A percentile compares a stretch with the other conserved stretches of the same genome.
phyloP scores from a whole-genome alignment of 2,797 vertebrate genomes.

The Arrhamphus sclerolepis region DNA sequence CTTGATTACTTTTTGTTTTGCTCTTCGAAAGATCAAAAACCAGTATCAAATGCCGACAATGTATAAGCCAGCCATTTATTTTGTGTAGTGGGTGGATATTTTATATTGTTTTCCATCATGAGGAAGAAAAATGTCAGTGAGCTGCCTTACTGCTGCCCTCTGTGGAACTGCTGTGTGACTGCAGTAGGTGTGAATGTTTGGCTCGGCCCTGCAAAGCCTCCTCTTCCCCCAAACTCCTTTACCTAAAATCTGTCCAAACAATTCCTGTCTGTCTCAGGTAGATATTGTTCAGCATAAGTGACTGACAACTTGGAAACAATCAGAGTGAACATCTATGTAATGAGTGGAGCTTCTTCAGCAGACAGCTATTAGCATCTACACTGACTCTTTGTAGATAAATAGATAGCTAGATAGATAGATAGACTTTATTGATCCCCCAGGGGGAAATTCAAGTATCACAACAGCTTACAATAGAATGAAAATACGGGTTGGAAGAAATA shows the following conservation, averaged over 20 bases:
- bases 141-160: background rate
- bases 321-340: constrained; percentile 51
- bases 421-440: no score
- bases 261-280: constrained; percentile 43
- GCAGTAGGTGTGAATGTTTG: constrained; percentile 10
- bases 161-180: constrained; percentile 15
- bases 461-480: no score
- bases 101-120: constrained; percentile 24
- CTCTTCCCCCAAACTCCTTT: constrained; percentile 50
- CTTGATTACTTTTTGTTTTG: constrained; percentile 23
- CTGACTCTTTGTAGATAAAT: no score
- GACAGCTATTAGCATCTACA: background rate
- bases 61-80: constrained; percentile 33
- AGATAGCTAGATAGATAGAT: no score
- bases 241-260: constrained; percentile 63
- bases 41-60: constrained; percentile 29
- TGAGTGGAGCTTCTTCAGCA: constrained; percentile 48
- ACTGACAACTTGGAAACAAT: constrained; percentile 62
- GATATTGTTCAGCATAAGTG: constrained; percentile 49
- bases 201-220: constrained; percentile 21
- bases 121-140: constrained; percentile 34
- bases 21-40: constrained; percentile 23
- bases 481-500: no score
- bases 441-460: no score
- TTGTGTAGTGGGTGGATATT: constrained; percentile 32